Percentiles rank a stretch among this genome's conserved stretches.
These are phyloP conservation scores for Hipposideros armiger DNA, from an alignment of 2,113 vertebrate species.

Conservation along the genomic window DNA sequence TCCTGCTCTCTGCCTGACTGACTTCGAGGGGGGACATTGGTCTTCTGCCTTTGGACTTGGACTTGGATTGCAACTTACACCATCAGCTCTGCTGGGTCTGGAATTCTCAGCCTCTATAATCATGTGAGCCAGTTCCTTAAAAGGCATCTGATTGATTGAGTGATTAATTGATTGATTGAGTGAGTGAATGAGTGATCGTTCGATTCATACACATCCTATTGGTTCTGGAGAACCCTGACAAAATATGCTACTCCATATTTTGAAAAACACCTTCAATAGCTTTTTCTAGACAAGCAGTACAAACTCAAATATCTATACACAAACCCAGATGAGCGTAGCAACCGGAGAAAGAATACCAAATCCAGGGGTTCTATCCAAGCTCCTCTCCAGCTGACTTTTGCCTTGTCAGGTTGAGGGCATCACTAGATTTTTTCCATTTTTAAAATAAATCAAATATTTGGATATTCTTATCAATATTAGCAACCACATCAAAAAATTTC, in stretches of 20 bases:
- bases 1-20: not conserved
- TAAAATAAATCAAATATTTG: constrained; percentile 47
- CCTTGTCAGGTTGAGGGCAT: not conserved
- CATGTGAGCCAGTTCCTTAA: not conserved
- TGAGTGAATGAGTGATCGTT: not conserved
- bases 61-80: not conserved
- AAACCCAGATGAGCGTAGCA: not conserved
- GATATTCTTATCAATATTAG: constrained; percentile 6
- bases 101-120: not conserved
- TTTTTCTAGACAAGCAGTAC: not conserved
- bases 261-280: not conserved
- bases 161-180: not conserved
- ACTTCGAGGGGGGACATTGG: not conserved
- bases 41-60: not conserved
- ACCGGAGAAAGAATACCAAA: not conserved
- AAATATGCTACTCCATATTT: not conserved
- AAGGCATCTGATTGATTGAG: not conserved
- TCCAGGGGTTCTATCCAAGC: not conserved
- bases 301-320: not conserved
- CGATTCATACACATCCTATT: not conserved
- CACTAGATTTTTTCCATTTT: constrained; percentile 58
- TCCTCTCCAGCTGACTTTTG: not conserved
- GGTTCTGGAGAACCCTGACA: not conserved
- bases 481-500: constrained; percentile 34
- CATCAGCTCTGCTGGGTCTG: not conserved